These are phyloP conservation scores for Caenorhabditis zanzibari DNA, from an alignment of 2,888 invertebrate species.

Conservation along the genomic window DNA sequence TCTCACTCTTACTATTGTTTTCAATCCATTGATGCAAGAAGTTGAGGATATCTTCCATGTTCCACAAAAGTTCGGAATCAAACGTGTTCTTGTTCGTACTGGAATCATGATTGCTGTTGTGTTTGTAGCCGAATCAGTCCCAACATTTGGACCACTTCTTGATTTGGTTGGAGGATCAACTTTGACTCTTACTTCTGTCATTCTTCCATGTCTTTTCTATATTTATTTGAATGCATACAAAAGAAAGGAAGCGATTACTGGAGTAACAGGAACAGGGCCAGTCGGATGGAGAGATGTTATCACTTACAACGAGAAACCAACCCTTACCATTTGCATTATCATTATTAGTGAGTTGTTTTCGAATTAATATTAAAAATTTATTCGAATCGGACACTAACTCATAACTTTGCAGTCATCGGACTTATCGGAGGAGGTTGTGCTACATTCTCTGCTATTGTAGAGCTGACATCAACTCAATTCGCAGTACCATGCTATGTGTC, in stretches of 20 bases:
- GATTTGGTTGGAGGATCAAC: constrained; percentile 80
- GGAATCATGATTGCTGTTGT: constrained; percentile 77
- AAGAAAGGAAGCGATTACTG: constrained; percentile 66
- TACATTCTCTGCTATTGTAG: constrained; percentile 80
- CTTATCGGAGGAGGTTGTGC: constrained; percentile 80
- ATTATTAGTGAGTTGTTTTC: constrained; percentile 67
- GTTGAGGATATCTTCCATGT: constrained; percentile 80
- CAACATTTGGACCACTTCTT: constrained; percentile 80
- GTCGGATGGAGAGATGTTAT: constrained; percentile 63
- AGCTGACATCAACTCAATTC: constrained; percentile 78
- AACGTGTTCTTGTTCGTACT: constrained; percentile 76
- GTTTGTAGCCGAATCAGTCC: constrained; percentile 81
- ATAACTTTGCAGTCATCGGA: constrained; percentile 74
- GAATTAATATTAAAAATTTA: not conserved
- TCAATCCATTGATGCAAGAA: constrained; percentile 82
- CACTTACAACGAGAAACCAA: constrained; percentile 56
- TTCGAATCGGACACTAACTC: not conserved
- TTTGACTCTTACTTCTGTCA: constrained; percentile 79
- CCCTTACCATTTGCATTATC: constrained; percentile 66
- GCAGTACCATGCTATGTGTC: constrained; percentile 78
- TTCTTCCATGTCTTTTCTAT: constrained; percentile 81
- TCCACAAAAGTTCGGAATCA: constrained; percentile 76
- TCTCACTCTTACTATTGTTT: constrained; percentile 80
- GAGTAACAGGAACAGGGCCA: constrained; percentile 56
- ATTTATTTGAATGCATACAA: constrained; percentile 74